Percentiles rank a stretch among this genome's conserved stretches.
These are phyloP conservation scores for Melipona bicolor DNA, from an alignment of 2,888 invertebrate genomes.

Conservation along the genomic window DNA sequence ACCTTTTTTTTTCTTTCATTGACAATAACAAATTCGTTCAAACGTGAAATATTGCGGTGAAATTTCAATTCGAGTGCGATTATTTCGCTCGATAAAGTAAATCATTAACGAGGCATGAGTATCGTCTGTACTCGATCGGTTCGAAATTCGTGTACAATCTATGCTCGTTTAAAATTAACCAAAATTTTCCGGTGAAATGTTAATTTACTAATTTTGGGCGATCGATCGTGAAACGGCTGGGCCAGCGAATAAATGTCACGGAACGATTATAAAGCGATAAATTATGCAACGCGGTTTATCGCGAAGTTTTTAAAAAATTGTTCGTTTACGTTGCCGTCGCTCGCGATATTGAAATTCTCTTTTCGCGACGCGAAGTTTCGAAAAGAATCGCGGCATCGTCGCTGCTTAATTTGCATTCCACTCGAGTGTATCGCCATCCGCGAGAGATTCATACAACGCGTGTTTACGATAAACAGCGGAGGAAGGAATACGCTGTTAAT, in stretches of 20 bases:
- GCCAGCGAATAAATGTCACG: constrained; percentile 13
- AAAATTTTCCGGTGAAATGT: neutral
- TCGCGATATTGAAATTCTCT: no score
- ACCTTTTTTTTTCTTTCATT: neutral
- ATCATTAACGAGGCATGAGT: neutral
- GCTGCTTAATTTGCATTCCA: neutral
- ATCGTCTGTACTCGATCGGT: neutral
- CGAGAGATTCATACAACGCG: neutral
- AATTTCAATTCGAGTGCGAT: neutral
- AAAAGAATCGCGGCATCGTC: neutral
- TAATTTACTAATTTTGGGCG: constrained; percentile 25
- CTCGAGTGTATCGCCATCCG: neutral
- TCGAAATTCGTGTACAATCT: neutral
- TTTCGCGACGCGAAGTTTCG: neutral
- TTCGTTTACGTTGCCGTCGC: neutral
- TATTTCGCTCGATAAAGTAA: neutral
- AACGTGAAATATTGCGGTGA: no score
- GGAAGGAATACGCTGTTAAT: constrained; percentile 13
- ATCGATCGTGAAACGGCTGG: constrained; percentile 13
- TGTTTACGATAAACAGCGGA: neutral
- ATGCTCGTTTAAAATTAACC: neutral
- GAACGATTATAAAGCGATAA: constrained; percentile 14
- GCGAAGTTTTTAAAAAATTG: neutral
- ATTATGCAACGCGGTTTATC: neutral
- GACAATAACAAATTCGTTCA: neutral